These are phyloP conservation scores for Apocrypta bakeri DNA, from an alignment of 1,140 invertebrate genomes.

Conservation along the genomic window DNA sequence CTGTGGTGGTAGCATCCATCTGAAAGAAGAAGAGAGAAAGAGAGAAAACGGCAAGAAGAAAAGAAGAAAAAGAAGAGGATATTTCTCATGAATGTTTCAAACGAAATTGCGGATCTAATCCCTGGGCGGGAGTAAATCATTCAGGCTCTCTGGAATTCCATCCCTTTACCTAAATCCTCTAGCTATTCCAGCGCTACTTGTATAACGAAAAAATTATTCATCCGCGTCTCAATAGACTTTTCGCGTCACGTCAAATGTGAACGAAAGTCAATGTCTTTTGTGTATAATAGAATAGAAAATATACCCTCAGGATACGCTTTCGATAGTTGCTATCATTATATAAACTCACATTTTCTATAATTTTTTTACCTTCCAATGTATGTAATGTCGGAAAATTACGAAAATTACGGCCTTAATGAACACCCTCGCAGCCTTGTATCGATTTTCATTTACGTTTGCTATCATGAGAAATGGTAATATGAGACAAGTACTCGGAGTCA, in stretches of 20 bases:
- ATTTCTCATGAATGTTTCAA: slow-evolving; percentile 73
- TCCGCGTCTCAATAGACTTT: not conserved
- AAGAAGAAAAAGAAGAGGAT: slow-evolving; percentile 57
- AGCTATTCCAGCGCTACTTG: not conserved
- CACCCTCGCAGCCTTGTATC: not conserved
- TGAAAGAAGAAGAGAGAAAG: not conserved
- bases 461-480: slow-evolving; percentile 58
- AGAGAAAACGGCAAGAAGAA: not conserved
- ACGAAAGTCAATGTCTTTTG: no score
- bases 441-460: slow-evolving; percentile 27
- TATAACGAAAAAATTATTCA: slow-evolving; percentile 28
- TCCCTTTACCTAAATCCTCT: slow-evolving; percentile 43
- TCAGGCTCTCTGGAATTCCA: slow-evolving; percentile 57
- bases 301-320: no score
- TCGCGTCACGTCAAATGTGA: no score
- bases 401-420: not conserved
- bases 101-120: slow-evolving; percentile 72
- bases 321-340: no score
- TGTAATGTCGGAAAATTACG: no score
- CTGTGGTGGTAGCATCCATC: no score
- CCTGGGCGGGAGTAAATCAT: slow-evolving; percentile 69
- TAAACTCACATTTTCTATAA: slow-evolving; percentile 7
- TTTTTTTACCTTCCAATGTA: not conserved
- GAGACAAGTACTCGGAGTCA: slow-evolving; percentile 54
- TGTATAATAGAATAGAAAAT: no score